Percentiles rank a stretch among this genome's conserved stretches.
Evolutionary conservation across 2,797 vertebrate genomes (phyloP).

Genomic region (Pangasius sanitwongsei): DNA sequence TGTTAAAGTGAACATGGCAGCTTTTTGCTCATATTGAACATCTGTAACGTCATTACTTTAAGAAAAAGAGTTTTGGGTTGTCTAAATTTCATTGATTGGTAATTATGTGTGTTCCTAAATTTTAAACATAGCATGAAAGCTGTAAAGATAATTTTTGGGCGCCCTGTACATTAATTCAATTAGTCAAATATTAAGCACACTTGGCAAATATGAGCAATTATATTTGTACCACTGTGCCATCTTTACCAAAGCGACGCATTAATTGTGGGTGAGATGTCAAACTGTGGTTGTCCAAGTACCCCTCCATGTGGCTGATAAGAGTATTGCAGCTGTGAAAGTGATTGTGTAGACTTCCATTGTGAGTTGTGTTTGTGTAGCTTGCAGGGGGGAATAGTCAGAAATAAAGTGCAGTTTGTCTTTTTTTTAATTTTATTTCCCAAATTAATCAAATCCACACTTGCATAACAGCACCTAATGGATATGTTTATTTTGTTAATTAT

Average conservation of each 20-base stretch:
- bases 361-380: not conserved
- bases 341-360: not conserved
- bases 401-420: not conserved
- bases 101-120: not conserved
- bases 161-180: not conserved
- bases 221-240: not conserved
- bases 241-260: not conserved
- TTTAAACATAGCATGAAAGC: not conserved
- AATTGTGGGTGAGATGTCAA: not conserved
- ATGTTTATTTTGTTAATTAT: not conserved
- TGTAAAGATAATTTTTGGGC: not conserved
- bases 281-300: not conserved
- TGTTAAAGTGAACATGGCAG: not conserved
- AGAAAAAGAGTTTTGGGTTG: not conserved
- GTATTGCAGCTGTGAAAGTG: not conserved
- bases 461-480: not conserved
- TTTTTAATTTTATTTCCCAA: not conserved
- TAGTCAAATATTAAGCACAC: not conserved
- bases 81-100: not conserved
- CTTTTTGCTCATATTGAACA: not conserved
- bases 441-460: not conserved
- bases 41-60: not conserved
- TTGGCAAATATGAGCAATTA: not conserved
- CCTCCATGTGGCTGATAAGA: slow-evolving; percentile 2
- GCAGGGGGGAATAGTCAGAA: not conserved